phyloP scores from a whole-genome alignment of 2,888 invertebrate species.

The Drosophila neoperkinsi region DNA sequence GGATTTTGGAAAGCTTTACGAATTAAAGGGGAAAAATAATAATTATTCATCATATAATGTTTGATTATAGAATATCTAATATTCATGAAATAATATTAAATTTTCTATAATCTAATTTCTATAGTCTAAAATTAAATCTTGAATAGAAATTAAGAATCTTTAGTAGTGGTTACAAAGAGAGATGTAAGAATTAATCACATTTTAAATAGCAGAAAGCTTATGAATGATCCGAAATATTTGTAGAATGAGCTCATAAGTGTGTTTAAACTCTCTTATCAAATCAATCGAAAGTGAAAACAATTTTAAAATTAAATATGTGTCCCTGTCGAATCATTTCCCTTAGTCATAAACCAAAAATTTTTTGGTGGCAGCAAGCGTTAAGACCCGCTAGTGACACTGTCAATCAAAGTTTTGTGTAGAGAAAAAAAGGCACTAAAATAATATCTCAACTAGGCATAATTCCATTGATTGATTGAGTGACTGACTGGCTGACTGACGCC shows the following conservation, averaged over 20 bases:
- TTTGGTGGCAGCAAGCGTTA: conserved; percentile 12
- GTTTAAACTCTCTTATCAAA: conserved; percentile 31
- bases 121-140: background rate
- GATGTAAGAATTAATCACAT: background rate
- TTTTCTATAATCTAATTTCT: background rate
- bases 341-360: conserved; percentile 46
- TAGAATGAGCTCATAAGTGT: background rate
- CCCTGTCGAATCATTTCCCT: conserved; percentile 37
- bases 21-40: background rate
- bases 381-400: conserved; percentile 58
- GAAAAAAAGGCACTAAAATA: conserved; percentile 26
- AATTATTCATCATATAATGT: background rate
- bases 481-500: conserved; percentile 9
- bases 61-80: background rate
- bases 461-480: conserved; percentile 34
- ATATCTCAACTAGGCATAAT: conserved; percentile 33
- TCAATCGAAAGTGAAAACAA: conserved; percentile 6
- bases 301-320: conserved; percentile 23
- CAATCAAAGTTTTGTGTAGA: conserved; percentile 64
- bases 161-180: background rate
- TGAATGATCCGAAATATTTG: background rate
- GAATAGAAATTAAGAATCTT: background rate
- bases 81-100: background rate
- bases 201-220: background rate
- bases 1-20: conserved; percentile 48